Conservation (phyloP, 2,888 invertebrate genomes). For the Oligia strigilis region DNA sequence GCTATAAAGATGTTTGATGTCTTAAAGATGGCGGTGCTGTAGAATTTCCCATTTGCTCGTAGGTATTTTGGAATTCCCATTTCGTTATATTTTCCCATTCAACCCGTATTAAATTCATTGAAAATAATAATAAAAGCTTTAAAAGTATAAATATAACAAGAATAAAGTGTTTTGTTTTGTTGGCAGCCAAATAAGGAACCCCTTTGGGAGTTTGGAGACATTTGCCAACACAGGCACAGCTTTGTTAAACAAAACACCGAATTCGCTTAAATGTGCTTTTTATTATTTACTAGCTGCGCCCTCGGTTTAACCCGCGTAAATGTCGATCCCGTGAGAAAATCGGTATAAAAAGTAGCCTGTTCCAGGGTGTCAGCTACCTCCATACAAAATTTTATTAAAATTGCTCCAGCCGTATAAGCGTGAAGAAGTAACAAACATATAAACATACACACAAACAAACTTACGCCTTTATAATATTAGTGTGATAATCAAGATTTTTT, state of each 20-base stretch:
- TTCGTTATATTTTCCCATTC: slow-evolving; percentile 6
- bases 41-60: slow-evolving; percentile 10
- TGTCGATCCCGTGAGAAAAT: no score
- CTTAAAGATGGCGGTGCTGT: slow-evolving; percentile 6
- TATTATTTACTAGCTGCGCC: background rate
- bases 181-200: background rate
- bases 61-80: background rate
- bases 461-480: no score
- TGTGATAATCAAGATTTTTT: background rate
- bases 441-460: no score
- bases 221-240: background rate
- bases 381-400: no score
- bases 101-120: background rate
- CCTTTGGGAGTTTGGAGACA: background rate
- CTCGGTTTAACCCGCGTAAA: no score
- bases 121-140: no score
- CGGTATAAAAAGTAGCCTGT: no score
- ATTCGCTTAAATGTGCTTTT: background rate
- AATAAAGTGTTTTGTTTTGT: background rate
- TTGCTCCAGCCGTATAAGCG: no score
- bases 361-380: no score
- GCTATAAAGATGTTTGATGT: slow-evolving; percentile 37
- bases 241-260: background rate
- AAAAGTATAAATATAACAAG: no score
- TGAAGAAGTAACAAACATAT: no score